Conservation (phyloP, 2,888 invertebrate species). For the Dicyrtomina minuta region DNA sequence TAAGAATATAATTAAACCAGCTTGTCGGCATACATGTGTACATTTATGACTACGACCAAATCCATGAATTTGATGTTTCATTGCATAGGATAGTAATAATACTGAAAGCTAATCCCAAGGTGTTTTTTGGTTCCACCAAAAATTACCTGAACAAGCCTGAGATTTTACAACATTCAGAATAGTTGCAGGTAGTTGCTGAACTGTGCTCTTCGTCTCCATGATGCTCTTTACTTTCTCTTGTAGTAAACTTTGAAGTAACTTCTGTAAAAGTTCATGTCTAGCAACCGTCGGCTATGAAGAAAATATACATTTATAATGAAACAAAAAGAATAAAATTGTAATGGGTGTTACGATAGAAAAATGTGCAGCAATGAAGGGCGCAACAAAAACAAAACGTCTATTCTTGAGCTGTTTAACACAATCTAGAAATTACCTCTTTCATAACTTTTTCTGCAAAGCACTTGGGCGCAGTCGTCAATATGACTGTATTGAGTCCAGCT, state of each 20-base stretch:
- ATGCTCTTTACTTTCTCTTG: conserved; percentile 63
- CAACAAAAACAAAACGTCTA: too few species aligned
- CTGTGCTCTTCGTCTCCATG: conserved; percentile 59
- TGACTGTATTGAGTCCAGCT: conserved; percentile 55
- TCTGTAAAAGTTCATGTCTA: conserved; percentile 16
- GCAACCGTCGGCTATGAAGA: conserved; percentile 22
- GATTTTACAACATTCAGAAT: conserved; percentile 63
- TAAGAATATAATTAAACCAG: too few species aligned
- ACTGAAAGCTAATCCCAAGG: too few species aligned
- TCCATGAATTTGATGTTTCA: too few species aligned
- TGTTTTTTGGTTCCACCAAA: too few species aligned
- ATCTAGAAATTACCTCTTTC: conserved; percentile 64
- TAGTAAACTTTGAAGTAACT: conserved; percentile 59
- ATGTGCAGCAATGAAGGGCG: too few species aligned
- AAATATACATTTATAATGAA: neutral
- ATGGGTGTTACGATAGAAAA: neutral
- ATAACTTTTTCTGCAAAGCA: conserved; percentile 64
- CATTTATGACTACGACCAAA: too few species aligned
- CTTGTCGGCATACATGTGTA: too few species aligned
- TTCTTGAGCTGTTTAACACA: too few species aligned
- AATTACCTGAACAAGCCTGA: conserved; percentile 68
- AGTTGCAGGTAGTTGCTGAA: conserved; percentile 59
- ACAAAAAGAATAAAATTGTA: neutral
- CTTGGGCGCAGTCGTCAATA: conserved; percentile 64
- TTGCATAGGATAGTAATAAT: too few species aligned